Conservation (phyloP, 2,113 vertebrate species). For the Mustela lutreola region DNA sequence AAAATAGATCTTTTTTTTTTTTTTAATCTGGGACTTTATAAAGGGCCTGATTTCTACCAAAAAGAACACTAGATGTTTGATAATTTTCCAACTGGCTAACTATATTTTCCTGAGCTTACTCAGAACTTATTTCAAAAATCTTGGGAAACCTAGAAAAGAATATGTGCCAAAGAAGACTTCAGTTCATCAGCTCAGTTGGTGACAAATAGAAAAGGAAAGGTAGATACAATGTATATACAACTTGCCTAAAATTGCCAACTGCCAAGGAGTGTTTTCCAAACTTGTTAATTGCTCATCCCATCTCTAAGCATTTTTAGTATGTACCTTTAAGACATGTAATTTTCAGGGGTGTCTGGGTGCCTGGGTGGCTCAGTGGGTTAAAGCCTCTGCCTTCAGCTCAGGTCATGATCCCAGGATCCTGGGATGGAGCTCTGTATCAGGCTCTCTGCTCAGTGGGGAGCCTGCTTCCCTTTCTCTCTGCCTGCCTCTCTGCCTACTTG, state of each 20-base stretch:
- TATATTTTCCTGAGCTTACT: constrained; percentile 1
- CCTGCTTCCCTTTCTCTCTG: no score
- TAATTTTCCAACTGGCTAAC: background rate
- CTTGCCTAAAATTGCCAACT: background rate
- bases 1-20: background rate
- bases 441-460: no score
- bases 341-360: background rate
- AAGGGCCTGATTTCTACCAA: constrained; percentile 40
- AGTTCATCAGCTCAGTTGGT: background rate
- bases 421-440: no score
- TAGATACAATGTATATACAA: background rate
- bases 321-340: background rate
- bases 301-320: background rate
- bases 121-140: background rate
- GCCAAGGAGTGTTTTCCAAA: background rate
- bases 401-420: no score
- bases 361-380: no score
- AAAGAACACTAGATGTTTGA: background rate
- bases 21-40: background rate
- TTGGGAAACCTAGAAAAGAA: background rate
- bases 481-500: no score
- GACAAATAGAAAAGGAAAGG: background rate
- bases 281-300: background rate
- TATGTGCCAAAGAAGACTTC: background rate
- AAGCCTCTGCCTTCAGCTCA: no score